These are phyloP conservation scores for Holothuria glaberrima DNA, from an alignment of 35 echinoderm and acorn worm genomes.

Conservation along the genomic window DNA sequence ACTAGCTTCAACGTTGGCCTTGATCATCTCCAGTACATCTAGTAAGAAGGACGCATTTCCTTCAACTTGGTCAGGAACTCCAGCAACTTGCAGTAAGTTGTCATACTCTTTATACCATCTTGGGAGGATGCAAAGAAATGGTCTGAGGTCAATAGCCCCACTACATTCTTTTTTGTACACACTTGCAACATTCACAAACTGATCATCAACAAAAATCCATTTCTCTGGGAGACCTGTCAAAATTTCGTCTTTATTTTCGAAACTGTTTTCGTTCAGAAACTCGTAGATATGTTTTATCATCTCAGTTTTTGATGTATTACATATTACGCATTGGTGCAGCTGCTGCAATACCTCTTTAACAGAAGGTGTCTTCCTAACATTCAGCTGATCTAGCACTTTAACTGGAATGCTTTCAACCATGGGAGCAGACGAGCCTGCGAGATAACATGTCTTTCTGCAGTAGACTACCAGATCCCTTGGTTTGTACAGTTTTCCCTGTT, in stretches of 20 bases:
- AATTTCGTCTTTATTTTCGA: background rate
- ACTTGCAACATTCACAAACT: background rate
- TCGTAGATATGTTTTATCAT: constrained; percentile 17
- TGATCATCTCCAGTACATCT: background rate
- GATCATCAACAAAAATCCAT: constrained; percentile 37
- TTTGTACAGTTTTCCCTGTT: background rate
- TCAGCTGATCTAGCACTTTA: background rate
- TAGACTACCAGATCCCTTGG: background rate
- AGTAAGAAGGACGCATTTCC: background rate
- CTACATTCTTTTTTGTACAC: background rate
- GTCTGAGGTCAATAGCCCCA: constrained; percentile 13
- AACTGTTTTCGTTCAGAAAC: background rate
- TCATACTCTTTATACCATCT: background rate
- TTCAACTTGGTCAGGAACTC: background rate
- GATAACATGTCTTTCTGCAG: background rate
- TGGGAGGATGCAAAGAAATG: constrained; percentile 12
- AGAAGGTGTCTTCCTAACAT: background rate
- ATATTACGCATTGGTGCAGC: background rate
- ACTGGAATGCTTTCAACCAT: background rate
- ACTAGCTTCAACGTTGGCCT: too few species aligned
- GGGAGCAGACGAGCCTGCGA: background rate
- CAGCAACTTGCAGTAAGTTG: background rate
- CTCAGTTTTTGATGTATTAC: too few species aligned
- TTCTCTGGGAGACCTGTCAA: constrained; percentile 11
- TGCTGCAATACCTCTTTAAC: background rate